Evolutionary conservation across 2,888 invertebrate genomes (phyloP).

Genomic region (Meta bourneti): DNA sequence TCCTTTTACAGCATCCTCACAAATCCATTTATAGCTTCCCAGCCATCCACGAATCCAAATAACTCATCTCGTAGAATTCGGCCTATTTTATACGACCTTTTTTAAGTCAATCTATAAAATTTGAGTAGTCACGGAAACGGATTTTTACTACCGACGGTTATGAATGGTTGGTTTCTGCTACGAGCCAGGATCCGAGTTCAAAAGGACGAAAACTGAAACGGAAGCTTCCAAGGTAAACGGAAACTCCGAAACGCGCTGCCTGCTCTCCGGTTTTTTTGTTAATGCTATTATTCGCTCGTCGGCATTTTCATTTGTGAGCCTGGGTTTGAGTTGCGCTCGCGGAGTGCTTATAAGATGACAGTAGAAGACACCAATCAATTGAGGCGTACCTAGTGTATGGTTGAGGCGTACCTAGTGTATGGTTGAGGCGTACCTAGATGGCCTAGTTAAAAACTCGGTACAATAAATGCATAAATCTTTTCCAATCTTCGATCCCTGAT

Average conservation of each 20-base stretch:
- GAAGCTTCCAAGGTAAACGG: conserved; percentile 52
- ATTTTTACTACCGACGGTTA: conserved; percentile 23
- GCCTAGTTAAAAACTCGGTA: too few relatives aligned
- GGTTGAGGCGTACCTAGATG: too few relatives aligned
- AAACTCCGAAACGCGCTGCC: conserved; percentile 32
- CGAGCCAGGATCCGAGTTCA: conserved; percentile 4
- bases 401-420: too few relatives aligned
- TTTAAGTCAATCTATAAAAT: conserved; percentile 8
- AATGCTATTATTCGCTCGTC: too few relatives aligned
- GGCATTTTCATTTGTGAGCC: background rate
- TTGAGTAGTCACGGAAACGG: conserved; percentile 7
- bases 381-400: too few relatives aligned
- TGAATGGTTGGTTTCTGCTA: conserved; percentile 6
- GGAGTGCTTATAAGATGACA: conserved; percentile 28
- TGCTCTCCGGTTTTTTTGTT: background rate
- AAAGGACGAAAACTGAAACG: conserved; percentile 21
- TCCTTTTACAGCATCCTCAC: background rate
- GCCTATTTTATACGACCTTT: background rate
- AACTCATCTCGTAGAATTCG: background rate
- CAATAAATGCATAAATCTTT: too few relatives aligned
- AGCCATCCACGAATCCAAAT: background rate
- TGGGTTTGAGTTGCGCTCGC: conserved; percentile 9
- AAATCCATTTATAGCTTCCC: background rate
- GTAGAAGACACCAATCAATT: too few relatives aligned
- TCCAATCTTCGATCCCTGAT: too few relatives aligned